Percentiles rank a stretch among this genome's conserved stretches.
Conservation (phyloP, 2,113 vertebrate genomes). For the Phrynocephalus versicolor region DNA sequence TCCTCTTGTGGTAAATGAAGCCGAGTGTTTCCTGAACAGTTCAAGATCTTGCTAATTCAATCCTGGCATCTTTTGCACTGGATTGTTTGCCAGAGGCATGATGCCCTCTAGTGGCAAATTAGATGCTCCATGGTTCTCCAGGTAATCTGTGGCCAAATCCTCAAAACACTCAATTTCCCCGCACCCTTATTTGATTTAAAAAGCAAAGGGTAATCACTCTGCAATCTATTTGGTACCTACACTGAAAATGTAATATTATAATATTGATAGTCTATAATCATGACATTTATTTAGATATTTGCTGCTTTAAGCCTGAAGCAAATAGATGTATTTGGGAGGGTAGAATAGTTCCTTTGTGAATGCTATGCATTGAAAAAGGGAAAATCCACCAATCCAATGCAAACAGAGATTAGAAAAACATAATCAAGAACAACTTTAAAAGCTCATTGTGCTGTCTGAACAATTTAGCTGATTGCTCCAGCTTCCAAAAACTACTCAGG, state of each 20-base stretch:
- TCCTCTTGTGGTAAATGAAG: constrained; percentile 6
- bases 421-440: neutral
- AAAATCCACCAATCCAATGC: neutral
- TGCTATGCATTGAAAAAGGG: neutral
- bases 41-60: neutral
- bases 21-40: constrained; percentile 9
- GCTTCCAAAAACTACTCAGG: neutral
- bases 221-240: neutral
- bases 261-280: neutral
- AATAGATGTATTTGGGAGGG: neutral
- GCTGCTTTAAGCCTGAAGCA: neutral
- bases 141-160: neutral
- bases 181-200: neutral
- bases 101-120: constrained; percentile 56
- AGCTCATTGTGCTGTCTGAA: neutral
- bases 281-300: neutral
- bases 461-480: neutral
- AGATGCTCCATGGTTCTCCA: neutral
- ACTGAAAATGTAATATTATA: neutral
- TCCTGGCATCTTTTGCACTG: neutral
- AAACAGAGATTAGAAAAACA: fast-evolving
- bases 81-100: constrained; percentile 38
- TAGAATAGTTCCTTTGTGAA: neutral
- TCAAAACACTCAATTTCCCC: neutral
- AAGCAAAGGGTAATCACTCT: constrained; percentile 9